A percentile compares a stretch with the other conserved stretches of the same genome.
These are phyloP conservation scores for Beroe forskalii DNA, from an alignment of 37 sponge, comb jelly and placozoan genomes.

Conservation along the genomic window DNA sequence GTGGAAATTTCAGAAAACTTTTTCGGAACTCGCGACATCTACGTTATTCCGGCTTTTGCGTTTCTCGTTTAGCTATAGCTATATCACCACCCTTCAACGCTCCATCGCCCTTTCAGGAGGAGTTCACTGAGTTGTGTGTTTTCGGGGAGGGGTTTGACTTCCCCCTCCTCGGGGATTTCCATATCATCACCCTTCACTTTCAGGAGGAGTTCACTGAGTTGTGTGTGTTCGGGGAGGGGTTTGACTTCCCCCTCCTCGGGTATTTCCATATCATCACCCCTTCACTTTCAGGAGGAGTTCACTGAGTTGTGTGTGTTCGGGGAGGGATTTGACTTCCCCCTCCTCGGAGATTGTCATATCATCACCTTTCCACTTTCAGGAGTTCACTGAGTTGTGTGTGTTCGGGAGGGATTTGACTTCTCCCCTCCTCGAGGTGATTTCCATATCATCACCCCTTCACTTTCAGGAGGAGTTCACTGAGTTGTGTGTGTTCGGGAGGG, in stretches of 20 bases:
- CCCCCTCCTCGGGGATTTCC: conserved; percentile 35
- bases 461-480: conserved; percentile 47
- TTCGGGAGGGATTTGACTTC: conserved; percentile 25
- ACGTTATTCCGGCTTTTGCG: no score
- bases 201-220: background rate
- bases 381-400: conserved; percentile 7
- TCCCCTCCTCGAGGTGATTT: background rate
- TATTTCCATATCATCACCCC: no score
- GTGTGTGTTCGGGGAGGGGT: conserved; percentile 50
- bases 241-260: conserved; percentile 18
- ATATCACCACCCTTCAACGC: no score
- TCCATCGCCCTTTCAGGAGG: conserved; percentile 4
- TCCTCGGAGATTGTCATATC: background rate
- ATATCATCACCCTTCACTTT: background rate
- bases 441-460: no score
- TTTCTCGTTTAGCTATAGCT: background rate
- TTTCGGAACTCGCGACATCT: no score
- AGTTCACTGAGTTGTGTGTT: conserved; percentile 45
- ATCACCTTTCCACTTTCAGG: no score
- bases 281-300: conserved; percentile 55
- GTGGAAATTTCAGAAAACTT: no score
- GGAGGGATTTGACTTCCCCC: conserved; percentile 24
- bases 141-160: conserved; percentile 58
- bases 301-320: conserved; percentile 35
- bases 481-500: conserved; percentile 41